phyloP scores from a whole-genome alignment of 2,113 vertebrate species.

The Syngnathus floridae region DNA sequence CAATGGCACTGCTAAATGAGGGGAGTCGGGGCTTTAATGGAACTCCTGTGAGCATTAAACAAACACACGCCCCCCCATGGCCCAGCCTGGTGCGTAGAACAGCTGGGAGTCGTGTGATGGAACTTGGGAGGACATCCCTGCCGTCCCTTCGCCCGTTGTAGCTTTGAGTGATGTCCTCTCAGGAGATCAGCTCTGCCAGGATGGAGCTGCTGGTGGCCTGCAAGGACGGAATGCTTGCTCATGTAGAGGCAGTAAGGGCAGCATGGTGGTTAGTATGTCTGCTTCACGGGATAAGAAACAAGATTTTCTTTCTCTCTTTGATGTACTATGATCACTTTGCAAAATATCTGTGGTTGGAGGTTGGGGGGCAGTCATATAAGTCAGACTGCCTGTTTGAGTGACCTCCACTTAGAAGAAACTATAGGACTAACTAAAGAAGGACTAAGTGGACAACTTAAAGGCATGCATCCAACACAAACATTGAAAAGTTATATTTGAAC shows the following conservation, averaged over 20 bases:
- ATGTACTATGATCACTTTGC: no score
- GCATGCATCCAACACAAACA: neutral
- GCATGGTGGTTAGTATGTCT: neutral
- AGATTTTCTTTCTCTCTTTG: no score
- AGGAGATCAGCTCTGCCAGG: constrained; percentile 11
- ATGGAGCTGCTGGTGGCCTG: neutral
- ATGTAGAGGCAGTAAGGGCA: neutral
- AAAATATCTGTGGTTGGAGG: no score
- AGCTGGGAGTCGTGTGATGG: constrained; percentile 57
- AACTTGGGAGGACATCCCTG: neutral
- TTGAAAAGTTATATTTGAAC: no score
- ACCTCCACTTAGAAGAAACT: no score
- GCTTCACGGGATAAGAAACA: neutral
- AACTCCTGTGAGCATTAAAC: constrained; percentile 75
- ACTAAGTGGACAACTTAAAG: neutral
- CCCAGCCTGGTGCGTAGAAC: constrained; percentile 70
- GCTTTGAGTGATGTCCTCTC: constrained; percentile 30
- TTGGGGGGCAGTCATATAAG: no score
- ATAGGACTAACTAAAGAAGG: no score
- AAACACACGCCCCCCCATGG: constrained; percentile 74
- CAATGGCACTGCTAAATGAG: constrained; percentile 76
- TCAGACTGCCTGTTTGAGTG: no score
- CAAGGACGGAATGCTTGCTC: neutral
- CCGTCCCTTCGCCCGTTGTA: constrained; percentile 23
- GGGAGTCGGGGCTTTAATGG: constrained; percentile 77